Evolutionary conservation across 2,888 invertebrate species (phyloP).

Genomic region (Melolontha melolontha): DNA sequence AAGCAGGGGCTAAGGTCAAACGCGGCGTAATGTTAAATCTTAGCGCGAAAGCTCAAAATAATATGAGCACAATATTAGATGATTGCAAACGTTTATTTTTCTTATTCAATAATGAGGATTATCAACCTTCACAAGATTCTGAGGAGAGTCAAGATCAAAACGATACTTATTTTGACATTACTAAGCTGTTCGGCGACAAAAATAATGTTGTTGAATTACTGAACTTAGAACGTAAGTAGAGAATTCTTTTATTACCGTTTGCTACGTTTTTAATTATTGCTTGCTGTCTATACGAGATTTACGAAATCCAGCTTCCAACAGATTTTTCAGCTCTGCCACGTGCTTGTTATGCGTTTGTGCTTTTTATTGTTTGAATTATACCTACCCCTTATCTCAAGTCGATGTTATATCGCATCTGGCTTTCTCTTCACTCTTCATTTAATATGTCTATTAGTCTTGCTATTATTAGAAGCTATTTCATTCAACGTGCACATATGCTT

Average conservation of each 20-base stretch:
- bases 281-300: too few species aligned
- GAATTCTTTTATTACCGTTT: too few species aligned
- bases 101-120: slow-evolving; percentile 1
- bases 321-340: too few species aligned
- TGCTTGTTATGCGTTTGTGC: too few species aligned
- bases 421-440: too few species aligned
- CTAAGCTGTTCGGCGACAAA: slow-evolving; percentile 50
- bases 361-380: too few species aligned
- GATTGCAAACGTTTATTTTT: slow-evolving; percentile 42
- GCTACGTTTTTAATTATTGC: background rate
- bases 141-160: slow-evolving; percentile 18
- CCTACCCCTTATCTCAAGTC: too few species aligned
- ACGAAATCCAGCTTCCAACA: too few species aligned
- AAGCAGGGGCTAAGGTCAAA: slow-evolving; percentile 44
- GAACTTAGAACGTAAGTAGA: slow-evolving; percentile 55
- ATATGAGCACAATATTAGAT: slow-evolving; percentile 21
- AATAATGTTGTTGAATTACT: slow-evolving; percentile 51
- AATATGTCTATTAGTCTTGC: too few species aligned
- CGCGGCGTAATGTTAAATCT: slow-evolving; percentile 48
- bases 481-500: too few species aligned
- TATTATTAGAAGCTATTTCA: too few species aligned
- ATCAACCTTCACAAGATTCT: background rate
- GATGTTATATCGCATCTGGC: too few species aligned
- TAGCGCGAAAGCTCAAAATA: slow-evolving; percentile 44
- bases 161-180: slow-evolving; percentile 46